Base-by-base conservation (phyloP, 2,888 invertebrate species). In the Heliconius erato region DNA sequence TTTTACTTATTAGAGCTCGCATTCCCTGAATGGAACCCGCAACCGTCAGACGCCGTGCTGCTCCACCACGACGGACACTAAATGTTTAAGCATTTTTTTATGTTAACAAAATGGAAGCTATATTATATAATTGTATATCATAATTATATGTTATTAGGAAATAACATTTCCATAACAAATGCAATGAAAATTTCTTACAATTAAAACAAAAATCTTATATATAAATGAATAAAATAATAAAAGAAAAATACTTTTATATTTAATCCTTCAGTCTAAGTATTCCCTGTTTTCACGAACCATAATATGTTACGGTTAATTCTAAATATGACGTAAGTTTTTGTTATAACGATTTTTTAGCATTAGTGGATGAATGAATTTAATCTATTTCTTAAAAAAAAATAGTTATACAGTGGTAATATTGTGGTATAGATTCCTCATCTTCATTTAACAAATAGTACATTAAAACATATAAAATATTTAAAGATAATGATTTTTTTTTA, bases 261-360 rank as follows among this genome's bases (percentile, higher is more conserved):
- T 72, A 80, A 16, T n/a, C 74, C 74, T 19, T 80, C 80, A 80
- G 74, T 80, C 80, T 74, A 80, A 28, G 35, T 67, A 80, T 80
- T 80, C 80, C 80, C 80, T 80, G 80, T 80, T 74, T 72, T 80
- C 74, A 76, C 59, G 32, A 35, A 59, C 74, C 59, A 54, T 59
- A 35, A 32, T 59, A n/a, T 76, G 74, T 76, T 76, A 76, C 74
- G 74, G 74, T 76, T 59, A 59, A 76, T 9, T 63, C 63, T 63
- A 63, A n/a, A 23, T n/a, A n/a, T 63, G n/a, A n/a, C 32, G 7
- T 54, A 7, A 23, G 54, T 23, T 54, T 54, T 23, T 54, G 23
- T 54, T 54, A 54, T 23, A 23, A 54, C 23, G 2, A 54, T 0
- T 23, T 54, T 49, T 54, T 54, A 54, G 7, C 3, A 9, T 54